Conservation (phyloP, 1,140 invertebrate genomes). For the Zaprionus capensis region DNA sequence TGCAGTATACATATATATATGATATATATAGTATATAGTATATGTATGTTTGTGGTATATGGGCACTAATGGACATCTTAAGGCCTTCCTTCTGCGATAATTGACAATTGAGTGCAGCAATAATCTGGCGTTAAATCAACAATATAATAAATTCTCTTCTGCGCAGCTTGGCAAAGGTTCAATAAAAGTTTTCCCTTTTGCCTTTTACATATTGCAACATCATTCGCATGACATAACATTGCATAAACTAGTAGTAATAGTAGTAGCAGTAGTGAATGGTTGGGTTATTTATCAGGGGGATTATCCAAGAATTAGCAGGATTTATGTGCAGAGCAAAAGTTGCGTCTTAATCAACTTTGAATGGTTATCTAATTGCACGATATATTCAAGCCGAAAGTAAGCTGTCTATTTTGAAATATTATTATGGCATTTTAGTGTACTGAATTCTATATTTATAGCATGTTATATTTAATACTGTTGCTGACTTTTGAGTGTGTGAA, state of each 20-base stretch:
- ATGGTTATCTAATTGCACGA: neutral
- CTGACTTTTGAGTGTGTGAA: neutral
- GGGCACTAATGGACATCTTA: slow-evolving; percentile 20
- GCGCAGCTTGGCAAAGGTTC: neutral
- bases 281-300: neutral
- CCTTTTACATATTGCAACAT: slow-evolving; percentile 15
- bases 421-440: neutral
- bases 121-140: slow-evolving; percentile 30
- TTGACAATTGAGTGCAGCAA: slow-evolving; percentile 26
- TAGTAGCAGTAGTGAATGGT: neutral
- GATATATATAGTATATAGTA: neutral
- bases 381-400: neutral
- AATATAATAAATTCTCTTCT: slow-evolving; percentile 13
- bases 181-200: slow-evolving; percentile 13
- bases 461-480: neutral
- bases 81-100: slow-evolving; percentile 15
- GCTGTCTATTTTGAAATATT: neutral
- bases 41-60: neutral
- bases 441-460: neutral
- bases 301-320: neutral
- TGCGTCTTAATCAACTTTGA: neutral
- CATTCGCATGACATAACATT: neutral
- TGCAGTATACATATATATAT: neutral
- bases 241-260: neutral
- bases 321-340: neutral